Evolutionary conservation across 1,140 invertebrate genomes (phyloP), one percentile per base, ranked within the genome.

Genomic region (Heliconius hewitsoni): DNA sequence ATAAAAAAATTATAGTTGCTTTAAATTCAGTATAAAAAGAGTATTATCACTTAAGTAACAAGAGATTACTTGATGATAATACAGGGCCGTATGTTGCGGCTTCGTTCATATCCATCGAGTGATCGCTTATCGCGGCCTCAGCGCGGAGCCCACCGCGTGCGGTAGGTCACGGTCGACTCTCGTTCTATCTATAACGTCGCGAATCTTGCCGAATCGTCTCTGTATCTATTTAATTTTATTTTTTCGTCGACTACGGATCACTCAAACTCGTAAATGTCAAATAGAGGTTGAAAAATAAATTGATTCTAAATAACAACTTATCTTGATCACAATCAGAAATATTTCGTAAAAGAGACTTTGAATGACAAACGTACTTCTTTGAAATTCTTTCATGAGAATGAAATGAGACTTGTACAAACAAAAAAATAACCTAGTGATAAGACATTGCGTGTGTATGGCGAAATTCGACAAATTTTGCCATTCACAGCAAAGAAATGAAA

Each of bases 91-190:
- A 74, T 73, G 72, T 77, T 74, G 75, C 70, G 74, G 73, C 76
- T 78, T 27, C 76, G 77, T 77, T 81, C 78, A 83, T 83, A 81
- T 83, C 77, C 74, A 71, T 79, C 72, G 77, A 73, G 77, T 76
- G 83, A 81, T 82, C 78, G 85, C 83, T 86, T 86, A 84, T 83
- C 82, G 81, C 71, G 78, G 50, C 72, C 75, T 76, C 42, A 50
- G 73, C 72, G 82, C 71, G 80, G 81, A 81, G 80, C 80, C 79
- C 83, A 73, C 71, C 72, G 79, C 82, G 86, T 91, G 88, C 84
- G 88, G 88, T 91, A 89, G 89, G 87, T 89, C 88, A 86, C 78
- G 88, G 81, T 81, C 83, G 77, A 30, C 72, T 82, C 86, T 85
- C 86, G 85, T 77, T 86, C 83, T 84, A 83, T 76, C 79, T 80